These are phyloP conservation scores for Diadromus collaris DNA, from an alignment of 2,888 invertebrate species.

Conservation along the genomic window DNA sequence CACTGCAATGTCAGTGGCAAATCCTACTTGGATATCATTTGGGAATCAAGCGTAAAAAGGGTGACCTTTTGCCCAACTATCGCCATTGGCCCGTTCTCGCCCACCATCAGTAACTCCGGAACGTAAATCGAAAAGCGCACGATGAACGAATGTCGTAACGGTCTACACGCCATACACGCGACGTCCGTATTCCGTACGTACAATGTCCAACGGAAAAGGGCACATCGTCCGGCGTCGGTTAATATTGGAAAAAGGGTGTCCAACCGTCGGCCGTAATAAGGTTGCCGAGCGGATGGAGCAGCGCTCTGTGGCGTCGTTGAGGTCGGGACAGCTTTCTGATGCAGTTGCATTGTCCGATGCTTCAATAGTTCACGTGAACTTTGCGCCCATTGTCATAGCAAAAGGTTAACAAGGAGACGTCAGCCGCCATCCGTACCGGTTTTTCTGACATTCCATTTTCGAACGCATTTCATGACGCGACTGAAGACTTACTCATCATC, in stretches of 20 bases:
- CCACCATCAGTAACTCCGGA: not conserved
- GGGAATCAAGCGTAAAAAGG: not conserved
- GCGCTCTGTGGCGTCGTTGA: not conserved
- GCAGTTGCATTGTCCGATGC: constrained; percentile 41
- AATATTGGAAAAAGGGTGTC: constrained; percentile 9
- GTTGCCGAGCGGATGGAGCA: constrained; percentile 24
- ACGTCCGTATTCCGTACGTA: not conserved
- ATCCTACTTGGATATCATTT: not conserved
- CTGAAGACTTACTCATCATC: not conserved
- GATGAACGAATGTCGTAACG: not conserved
- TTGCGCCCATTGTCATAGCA: constrained; percentile 41
- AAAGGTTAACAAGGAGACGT: constrained; percentile 41
- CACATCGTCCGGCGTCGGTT: constrained; percentile 9
- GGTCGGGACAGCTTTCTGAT: constrained; percentile 18
- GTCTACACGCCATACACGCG: not conserved
- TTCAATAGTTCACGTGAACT: constrained; percentile 50
- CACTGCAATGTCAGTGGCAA: not conserved
- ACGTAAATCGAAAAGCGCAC: not conserved
- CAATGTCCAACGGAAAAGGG: constrained; percentile 5
- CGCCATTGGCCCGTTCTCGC: not conserved
- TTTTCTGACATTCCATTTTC: constrained; percentile 2
- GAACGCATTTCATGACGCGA: not conserved
- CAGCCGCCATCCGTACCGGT: constrained; percentile 7
- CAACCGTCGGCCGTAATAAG: constrained; percentile 12
- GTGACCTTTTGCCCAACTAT: not conserved